A percentile compares a stretch with the other conserved stretches of the same genome.
Evolutionary conservation across 2,113 vertebrate species (phyloP).

Genomic region (Colossoma macropomum): DNA sequence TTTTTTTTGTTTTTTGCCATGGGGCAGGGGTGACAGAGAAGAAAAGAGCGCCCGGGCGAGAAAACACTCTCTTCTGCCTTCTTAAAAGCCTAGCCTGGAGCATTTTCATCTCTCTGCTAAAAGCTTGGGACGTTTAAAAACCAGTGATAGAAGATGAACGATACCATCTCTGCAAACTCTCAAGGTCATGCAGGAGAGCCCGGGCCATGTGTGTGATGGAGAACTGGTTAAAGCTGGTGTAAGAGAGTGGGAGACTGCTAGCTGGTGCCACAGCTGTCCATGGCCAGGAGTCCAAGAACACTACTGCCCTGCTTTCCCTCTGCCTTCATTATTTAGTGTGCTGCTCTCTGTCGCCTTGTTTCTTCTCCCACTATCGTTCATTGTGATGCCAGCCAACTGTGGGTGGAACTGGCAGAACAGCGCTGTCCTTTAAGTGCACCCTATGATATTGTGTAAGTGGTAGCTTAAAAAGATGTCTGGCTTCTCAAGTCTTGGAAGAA

Average conservation of each 20-base stretch:
- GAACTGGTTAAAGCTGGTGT: background rate
- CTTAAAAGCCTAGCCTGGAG: slow-evolving; percentile 58
- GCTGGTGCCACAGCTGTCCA: background rate
- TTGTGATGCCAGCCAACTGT: background rate
- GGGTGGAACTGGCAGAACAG: too few relatives aligned
- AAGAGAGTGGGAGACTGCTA: background rate
- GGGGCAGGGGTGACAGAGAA: slow-evolving; percentile 70
- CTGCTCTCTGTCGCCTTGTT: background rate
- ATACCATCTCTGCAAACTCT: background rate
- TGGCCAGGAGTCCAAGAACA: background rate
- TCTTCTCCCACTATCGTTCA: background rate
- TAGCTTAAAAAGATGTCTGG: too few relatives aligned
- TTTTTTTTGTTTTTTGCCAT: slow-evolving; percentile 52
- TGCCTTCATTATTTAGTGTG: background rate
- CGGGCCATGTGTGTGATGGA: background rate
- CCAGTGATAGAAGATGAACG: background rate
- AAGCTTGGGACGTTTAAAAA: slow-evolving; percentile 34
- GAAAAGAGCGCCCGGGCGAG: slow-evolving; percentile 64
- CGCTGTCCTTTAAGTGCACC: too few relatives aligned
- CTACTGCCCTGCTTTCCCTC: background rate
- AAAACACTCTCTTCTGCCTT: slow-evolving; percentile 64
- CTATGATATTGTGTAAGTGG: too few relatives aligned
- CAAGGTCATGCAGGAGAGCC: slow-evolving; percentile 12
- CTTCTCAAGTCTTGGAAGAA: too few relatives aligned
- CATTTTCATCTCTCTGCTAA: slow-evolving; percentile 48